Percentiles rank a stretch among this genome's conserved stretches.
phyloP scores from a whole-genome alignment of 2,888 invertebrate genomes.

The Teinopalpus imperialis region DNA sequence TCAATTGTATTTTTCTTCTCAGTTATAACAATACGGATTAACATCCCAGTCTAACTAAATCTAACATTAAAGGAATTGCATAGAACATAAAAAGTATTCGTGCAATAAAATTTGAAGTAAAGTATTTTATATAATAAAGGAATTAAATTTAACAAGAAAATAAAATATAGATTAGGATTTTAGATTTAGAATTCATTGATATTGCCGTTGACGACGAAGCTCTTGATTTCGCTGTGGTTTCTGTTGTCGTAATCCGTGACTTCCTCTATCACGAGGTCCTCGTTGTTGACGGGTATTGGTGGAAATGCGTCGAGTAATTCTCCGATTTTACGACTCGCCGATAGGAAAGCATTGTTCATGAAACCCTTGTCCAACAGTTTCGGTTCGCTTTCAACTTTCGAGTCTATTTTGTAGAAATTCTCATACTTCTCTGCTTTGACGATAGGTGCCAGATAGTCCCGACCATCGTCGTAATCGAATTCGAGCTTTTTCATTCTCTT shows the following conservation, averaged over 20 bases:
- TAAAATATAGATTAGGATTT: constrained; percentile 11
- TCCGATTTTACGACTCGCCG: constrained; percentile 65
- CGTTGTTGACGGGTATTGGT: constrained; percentile 64
- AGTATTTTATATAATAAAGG: constrained; percentile 5
- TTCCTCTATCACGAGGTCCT: constrained; percentile 66
- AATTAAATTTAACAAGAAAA: constrained; percentile 14
- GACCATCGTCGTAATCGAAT: constrained; percentile 67
- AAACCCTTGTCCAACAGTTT: constrained; percentile 42
- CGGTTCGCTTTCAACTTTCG: constrained; percentile 48
- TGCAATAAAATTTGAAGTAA: constrained; percentile 3
- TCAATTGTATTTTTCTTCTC: background rate
- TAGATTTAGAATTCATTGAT: constrained; percentile 46
- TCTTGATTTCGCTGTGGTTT: constrained; percentile 67
- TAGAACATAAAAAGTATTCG: constrained; percentile 7
- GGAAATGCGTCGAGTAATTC: constrained; percentile 62
- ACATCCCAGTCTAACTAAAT: constrained; percentile 7
- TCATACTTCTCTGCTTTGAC: constrained; percentile 70
- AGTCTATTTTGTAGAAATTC: constrained; percentile 50
- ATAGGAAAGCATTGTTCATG: constrained; percentile 57
- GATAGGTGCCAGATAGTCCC: constrained; percentile 63
- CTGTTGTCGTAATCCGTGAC: constrained; percentile 64
- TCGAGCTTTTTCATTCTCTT: constrained; percentile 72
- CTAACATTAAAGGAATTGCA: constrained; percentile 15
- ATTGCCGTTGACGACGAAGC: constrained; percentile 63
- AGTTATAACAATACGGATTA: constrained; percentile 6